These are phyloP conservation scores for Paedocypris micromegethes DNA, from an alignment of 2,797 vertebrate species.

Conservation along the genomic window DNA sequence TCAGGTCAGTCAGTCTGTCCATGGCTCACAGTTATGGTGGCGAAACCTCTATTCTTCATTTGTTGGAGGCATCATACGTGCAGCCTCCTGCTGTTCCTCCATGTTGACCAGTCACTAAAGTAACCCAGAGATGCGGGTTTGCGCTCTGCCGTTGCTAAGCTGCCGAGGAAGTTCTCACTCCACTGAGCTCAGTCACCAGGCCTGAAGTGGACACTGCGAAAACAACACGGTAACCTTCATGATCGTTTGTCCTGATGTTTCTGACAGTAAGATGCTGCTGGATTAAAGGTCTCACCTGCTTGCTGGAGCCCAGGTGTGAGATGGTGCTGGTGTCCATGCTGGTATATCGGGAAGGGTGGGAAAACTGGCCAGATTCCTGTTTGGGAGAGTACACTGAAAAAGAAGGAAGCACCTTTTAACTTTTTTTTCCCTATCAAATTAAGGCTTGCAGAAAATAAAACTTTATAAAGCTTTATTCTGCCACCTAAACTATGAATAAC, in stretches of 20 bases:
- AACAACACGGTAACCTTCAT: constrained; percentile 20
- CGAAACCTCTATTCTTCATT: constrained; percentile 24
- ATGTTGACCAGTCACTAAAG: constrained; percentile 33
- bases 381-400: constrained; percentile 91
- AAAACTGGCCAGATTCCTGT: constrained; percentile 94
- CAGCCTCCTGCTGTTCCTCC: constrained; percentile 20
- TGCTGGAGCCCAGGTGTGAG: constrained; percentile 89
- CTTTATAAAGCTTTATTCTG: too few relatives aligned
- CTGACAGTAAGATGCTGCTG: constrained; percentile 89
- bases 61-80: constrained; percentile 16
- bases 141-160: constrained; percentile 41
- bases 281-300: constrained; percentile 76
- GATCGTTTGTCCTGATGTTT: constrained; percentile 83
- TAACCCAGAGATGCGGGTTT: constrained; percentile 29
- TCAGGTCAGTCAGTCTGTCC: constrained; percentile 20
- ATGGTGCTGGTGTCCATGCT: constrained; percentile 91
- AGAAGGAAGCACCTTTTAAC: not conserved
- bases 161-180: constrained; percentile 36
- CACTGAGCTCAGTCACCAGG: constrained; percentile 47
- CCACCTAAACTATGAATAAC: too few relatives aligned
- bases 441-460: too few relatives aligned
- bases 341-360: constrained; percentile 92
- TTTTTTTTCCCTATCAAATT: too few relatives aligned
- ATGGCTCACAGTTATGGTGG: constrained; percentile 10
- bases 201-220: constrained; percentile 53